Conservation (phyloP, 2,888 invertebrate genomes). For the Clepsis dumicolana region DNA sequence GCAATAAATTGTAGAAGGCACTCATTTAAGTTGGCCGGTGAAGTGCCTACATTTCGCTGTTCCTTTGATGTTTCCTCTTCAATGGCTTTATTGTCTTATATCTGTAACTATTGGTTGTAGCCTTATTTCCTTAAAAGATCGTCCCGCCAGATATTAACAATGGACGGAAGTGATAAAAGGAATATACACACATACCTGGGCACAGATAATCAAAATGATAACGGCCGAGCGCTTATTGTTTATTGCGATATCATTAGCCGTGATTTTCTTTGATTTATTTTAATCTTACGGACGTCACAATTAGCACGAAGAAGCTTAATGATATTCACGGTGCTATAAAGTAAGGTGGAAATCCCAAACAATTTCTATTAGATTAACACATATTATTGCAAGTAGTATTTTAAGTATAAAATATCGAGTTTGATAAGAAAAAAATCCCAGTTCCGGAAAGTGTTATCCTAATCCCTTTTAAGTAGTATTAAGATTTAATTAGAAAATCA, state of each 20-base stretch:
- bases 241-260: slow-evolving; percentile 61
- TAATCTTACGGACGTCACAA: slow-evolving; percentile 42
- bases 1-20: background rate
- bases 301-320: slow-evolving; percentile 8
- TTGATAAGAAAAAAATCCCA: background rate
- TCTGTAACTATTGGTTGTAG: background rate
- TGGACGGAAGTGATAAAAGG: slow-evolving; percentile 60
- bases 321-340: slow-evolving; percentile 3
- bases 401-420: background rate
- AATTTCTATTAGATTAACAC: background rate
- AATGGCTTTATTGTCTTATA: background rate
- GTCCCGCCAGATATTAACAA: slow-evolving; percentile 57
- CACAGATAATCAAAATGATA: slow-evolving; percentile 57
- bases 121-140: slow-evolving; percentile 53
- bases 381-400: background rate
- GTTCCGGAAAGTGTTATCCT: slow-evolving; percentile 3
- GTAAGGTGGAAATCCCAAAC: background rate
- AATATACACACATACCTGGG: slow-evolving; percentile 54
- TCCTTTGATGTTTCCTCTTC: background rate
- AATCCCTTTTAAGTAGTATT: slow-evolving; percentile 2
- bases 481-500: background rate
- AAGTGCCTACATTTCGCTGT: background rate
- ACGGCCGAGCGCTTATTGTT: slow-evolving; percentile 56
- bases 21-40: background rate
- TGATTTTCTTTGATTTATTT: slow-evolving; percentile 63